Evolutionary conservation across 2,797 vertebrate genomes (phyloP), one percentile per base, ranked within the genome.

Genomic region (Gephyroberyx darwinii): DNA sequence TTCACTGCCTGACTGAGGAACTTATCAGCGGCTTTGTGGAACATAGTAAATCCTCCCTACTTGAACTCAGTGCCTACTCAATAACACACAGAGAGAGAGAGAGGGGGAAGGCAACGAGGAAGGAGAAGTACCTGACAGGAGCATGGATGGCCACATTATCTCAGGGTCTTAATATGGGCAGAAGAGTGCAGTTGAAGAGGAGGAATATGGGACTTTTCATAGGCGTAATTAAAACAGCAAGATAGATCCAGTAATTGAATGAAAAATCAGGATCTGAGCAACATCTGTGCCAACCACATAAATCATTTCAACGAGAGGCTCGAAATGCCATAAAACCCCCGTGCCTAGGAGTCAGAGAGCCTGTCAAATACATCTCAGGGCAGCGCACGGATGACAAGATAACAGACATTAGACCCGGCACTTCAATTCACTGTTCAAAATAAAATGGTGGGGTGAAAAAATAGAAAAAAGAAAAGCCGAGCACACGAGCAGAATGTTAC

Each of bases 161-260:
- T 85, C 84, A 63, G 85, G 85, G 86, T 84, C 83, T 90, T 91
- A 91, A 91, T 90, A 90, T 82, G 88, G 89, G 88, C 89, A 89
- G 88, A 90, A 87, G 85, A 89, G 90, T 86, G 86, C 84, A 84
- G 84, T 86, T 91, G 91, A 92, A 91, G 90, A 88, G 85, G 82
- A 81, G 85, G 86, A 76, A 90, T 90, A 88, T 84, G 92, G 90
- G 83, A 90, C 90, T 92, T 93, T 94, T 93, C 92, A 93, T 92
- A 87, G 92, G 89, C 88, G 89, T 93, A 93, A 94, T 94, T 94
- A 94, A 94, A 93, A 92, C 92, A 91, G 91, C 91, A 84, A 92
- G 92, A 93, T 93, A 91, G 91, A 94, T 93, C 88, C 91, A 79
- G 92, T 94, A 94, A 94, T 94, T 94, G 92, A 94, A 93, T 92